Base-by-base conservation (phyloP, 2,113 vertebrate species). In the Halichoeres trimaculatus region DNA sequence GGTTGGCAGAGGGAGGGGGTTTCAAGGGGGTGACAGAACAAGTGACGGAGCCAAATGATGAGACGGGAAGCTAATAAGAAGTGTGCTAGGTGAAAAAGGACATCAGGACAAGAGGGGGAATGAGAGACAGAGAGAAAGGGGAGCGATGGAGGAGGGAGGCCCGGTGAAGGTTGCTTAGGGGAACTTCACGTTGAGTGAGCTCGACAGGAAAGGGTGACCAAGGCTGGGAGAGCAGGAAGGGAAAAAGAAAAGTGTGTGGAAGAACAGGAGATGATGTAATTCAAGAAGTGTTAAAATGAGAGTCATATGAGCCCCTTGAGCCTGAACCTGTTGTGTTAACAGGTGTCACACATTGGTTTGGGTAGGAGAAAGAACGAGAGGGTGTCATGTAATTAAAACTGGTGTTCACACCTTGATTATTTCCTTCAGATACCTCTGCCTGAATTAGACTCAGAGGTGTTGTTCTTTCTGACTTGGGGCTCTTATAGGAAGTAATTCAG, bases 351-450 rank as follows among this genome's bases (percentile, higher is more conserved):
- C 47, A n/a, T n/a, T 24, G 40, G 74, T 66, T 67, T 67, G 69
- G 38, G 50, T 20, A 75, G 50, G 34, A 35, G 22, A 20, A 64
- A 12, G 13, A 36, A 63, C 24, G 34, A 20, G 23, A 61, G 40
- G 23, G 56, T 19, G 77, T 38, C 65, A 83, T 76, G 57, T 82
- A 75, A 85, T 88, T 83, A 74, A 85, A 86, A 85, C 43, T 13
- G 1, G 13, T 36, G 52, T 38, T 64, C 51, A 67, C 64, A 76
- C 56, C 48, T 72, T 56, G 51, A 74, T 36, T 24, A 30, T 76
- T 69, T 38, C 5, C 61, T 67, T 23, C 20, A 54, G 38, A 24
- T 13, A 14, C 13, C 16, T 45, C 20, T 22, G 20, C 2, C 23
- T 24, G 58, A 50, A 59, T 66, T 54, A 54, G 56, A 26, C 36